A percentile compares a stretch with the other conserved stretches of the same genome.
Evolutionary conservation across 2,113 vertebrate species (phyloP).

Genomic region (Narcine bancroftii): DNA sequence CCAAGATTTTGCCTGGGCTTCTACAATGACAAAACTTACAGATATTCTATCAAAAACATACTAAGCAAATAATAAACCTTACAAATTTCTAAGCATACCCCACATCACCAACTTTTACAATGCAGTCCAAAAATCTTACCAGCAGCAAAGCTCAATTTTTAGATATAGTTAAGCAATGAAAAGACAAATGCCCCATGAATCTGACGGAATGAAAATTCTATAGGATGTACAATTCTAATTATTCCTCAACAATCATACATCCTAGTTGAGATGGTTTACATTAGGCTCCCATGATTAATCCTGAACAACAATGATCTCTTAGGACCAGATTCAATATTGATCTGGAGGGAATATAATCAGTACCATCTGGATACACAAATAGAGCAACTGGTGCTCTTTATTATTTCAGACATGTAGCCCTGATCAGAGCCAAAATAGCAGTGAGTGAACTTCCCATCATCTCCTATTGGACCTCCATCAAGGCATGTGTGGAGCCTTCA

Average conservation of each 20-base stretch:
- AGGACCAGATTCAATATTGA: not conserved
- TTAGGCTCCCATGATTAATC: not conserved
- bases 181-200: not conserved
- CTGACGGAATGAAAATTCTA: not conserved
- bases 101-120: not conserved
- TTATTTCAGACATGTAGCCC: not conserved
- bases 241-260: not conserved
- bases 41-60: not conserved
- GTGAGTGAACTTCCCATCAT: not conserved
- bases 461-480: not conserved
- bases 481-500: not conserved
- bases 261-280: not conserved
- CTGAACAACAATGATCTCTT: not conserved
- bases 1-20: no score
- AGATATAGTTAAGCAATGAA: not conserved
- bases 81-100: not conserved
- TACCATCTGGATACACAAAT: not conserved
- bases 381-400: not conserved
- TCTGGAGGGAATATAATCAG: not conserved
- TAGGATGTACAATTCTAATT: not conserved
- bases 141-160: not conserved
- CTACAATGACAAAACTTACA: no score
- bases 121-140: not conserved
- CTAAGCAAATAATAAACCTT: not conserved
- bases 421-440: not conserved